Evolutionary conservation across 53 echinoderm and acorn worm genomes (phyloP).

Genomic region (Arbacia lixula): DNA sequence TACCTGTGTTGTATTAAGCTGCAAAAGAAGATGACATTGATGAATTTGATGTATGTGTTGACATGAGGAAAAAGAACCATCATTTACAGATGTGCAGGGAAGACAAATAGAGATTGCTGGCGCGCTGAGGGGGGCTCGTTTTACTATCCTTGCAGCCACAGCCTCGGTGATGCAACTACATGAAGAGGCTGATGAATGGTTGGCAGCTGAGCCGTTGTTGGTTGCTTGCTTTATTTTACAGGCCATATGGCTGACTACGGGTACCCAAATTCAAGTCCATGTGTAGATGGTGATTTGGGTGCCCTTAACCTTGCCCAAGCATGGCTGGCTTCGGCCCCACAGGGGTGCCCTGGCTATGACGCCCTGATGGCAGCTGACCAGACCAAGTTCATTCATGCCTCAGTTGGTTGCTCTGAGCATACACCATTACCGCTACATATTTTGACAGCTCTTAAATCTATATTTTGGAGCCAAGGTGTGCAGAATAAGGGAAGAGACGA

Average conservation of each 20-base stretch:
- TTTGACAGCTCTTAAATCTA: conserved; percentile 37
- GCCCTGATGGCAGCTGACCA: conserved; percentile 38
- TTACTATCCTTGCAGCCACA: conserved; percentile 43
- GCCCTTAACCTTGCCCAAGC: neutral
- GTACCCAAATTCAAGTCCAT: conserved; percentile 11
- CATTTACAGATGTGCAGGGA: conserved; percentile 63
- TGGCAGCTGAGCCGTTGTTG: neutral
- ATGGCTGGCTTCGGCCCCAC: conserved; percentile 18
- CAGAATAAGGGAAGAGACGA: conserved; percentile 25
- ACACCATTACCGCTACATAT: conserved; percentile 6
- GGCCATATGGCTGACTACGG: conserved; percentile 14
- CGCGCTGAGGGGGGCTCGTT: conserved; percentile 45
- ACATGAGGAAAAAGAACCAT: conserved; percentile 63
- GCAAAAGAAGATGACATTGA: conserved; percentile 59
- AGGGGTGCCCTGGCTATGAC: conserved; percentile 21
- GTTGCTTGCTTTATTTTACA: conserved; percentile 13
- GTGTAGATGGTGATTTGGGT: neutral
- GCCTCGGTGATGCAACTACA: conserved; percentile 39
- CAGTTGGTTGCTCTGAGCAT: conserved; percentile 14
- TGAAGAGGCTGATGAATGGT: conserved; percentile 27
- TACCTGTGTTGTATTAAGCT: conserved; percentile 49
- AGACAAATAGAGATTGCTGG: conserved; percentile 53
- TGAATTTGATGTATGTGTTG: conserved; percentile 47
- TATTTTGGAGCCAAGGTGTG: conserved; percentile 18
- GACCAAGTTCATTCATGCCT: conserved; percentile 21